These are phyloP conservation scores for Pomacea maculata DNA, from an alignment of 1,140 invertebrate species.

Conservation along the genomic window DNA sequence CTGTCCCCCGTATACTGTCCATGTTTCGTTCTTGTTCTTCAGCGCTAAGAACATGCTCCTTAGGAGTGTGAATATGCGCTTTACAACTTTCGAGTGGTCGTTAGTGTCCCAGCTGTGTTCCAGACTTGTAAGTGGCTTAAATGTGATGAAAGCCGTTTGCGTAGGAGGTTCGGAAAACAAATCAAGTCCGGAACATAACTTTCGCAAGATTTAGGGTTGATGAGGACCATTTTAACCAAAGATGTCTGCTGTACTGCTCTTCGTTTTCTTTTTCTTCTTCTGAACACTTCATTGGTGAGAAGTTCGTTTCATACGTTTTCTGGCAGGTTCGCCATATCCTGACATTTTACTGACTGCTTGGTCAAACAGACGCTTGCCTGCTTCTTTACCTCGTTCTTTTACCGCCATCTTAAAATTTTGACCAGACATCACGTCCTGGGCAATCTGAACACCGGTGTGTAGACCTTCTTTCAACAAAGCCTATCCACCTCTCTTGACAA, in stretches of 20 bases:
- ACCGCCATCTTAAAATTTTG: slow-evolving; percentile 6
- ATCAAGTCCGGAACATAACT: neutral
- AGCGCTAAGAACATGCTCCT: too few relatives aligned
- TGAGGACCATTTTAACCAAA: slow-evolving; percentile 5
- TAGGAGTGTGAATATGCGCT: too few relatives aligned
- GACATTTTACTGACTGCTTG: neutral
- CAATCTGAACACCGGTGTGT: neutral
- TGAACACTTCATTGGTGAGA: too few relatives aligned
- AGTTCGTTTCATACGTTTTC: slow-evolving; percentile 11
- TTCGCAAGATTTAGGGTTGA: slow-evolving; percentile 11
- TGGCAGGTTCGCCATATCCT: neutral
- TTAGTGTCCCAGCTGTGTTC: too few relatives aligned
- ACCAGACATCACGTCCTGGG: slow-evolving; percentile 8
- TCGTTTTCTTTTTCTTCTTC: slow-evolving; percentile 12
- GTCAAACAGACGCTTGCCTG: slow-evolving; percentile 1
- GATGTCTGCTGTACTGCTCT: neutral
- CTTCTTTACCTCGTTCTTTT: neutral
- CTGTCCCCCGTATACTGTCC: too few relatives aligned
- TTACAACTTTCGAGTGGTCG: too few relatives aligned
- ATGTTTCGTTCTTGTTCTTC: too few relatives aligned
- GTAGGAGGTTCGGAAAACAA: neutral
- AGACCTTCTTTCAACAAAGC: slow-evolving; percentile 3
- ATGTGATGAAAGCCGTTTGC: neutral
- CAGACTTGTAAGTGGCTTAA: too few relatives aligned
- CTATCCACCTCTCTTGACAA: neutral